Evolutionary conservation across 2,888 invertebrate genomes (phyloP).

Genomic region (Pseudoips prasinana): DNA sequence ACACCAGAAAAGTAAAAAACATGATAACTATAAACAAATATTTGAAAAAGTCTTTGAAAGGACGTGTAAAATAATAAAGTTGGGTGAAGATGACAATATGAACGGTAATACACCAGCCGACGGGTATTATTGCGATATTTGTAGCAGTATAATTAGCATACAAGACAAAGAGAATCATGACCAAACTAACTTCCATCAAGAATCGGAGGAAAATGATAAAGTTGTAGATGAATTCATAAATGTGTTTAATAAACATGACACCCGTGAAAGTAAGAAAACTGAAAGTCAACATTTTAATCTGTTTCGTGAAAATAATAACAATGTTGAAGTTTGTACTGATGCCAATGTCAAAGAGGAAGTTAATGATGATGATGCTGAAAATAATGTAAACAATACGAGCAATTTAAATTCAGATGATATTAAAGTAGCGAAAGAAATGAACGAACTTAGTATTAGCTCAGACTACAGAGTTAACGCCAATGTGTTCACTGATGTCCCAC

Average conservation of each 20-base stretch:
- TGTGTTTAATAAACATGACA: background rate
- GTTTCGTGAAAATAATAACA: too few species aligned
- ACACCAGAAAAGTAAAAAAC: slow-evolving; percentile 38
- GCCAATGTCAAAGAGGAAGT: too few species aligned
- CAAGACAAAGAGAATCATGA: slow-evolving; percentile 13
- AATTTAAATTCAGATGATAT: too few species aligned
- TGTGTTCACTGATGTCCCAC: too few species aligned
- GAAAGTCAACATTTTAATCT: background rate
- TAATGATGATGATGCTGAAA: too few species aligned
- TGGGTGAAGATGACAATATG: background rate
- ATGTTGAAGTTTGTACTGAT: too few species aligned
- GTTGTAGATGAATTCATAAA: slow-evolving; percentile 8
- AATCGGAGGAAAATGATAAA: background rate
- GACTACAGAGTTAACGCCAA: too few species aligned
- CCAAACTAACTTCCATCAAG: slow-evolving; percentile 5
- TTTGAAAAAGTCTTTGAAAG: slow-evolving; percentile 33
- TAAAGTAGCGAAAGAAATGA: too few species aligned
- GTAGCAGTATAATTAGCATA: slow-evolving; percentile 10
- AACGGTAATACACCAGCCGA: background rate
- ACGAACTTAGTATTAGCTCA: too few species aligned
- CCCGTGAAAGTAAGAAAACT: background rate
- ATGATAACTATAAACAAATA: slow-evolving; percentile 33
- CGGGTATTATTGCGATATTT: slow-evolving; percentile 10
- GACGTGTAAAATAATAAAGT: slow-evolving; percentile 29
- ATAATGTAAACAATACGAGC: too few species aligned